Conservation (phyloP, 1,140 invertebrate genomes). For the Mactra quadrangularis region DNA sequence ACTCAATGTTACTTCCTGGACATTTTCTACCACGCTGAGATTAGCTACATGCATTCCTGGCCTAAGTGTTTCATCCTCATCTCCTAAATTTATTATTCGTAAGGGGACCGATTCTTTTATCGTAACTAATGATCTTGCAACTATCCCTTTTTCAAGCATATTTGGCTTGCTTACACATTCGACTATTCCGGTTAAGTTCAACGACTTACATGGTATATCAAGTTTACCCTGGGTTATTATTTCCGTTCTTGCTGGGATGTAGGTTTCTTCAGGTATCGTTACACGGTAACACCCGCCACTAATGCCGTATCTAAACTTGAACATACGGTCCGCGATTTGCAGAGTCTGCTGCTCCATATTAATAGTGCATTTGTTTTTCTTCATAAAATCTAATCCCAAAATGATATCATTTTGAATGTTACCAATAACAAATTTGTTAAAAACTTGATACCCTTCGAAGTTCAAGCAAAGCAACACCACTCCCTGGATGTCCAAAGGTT, state of each 20-base stretch:
- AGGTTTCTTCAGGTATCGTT: constrained; percentile 15
- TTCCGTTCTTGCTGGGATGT: constrained; percentile 3
- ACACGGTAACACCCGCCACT: constrained; percentile 35
- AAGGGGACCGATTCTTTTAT: not conserved
- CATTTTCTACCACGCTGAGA: not conserved
- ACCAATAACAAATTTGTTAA: not conserved
- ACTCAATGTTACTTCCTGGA: not conserved
- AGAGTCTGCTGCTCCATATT: not conserved
- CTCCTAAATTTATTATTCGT: not conserved
- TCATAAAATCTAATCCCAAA: constrained; percentile 55
- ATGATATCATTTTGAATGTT: constrained; percentile 19
- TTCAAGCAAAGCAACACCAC: not conserved
- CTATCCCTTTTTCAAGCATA: not conserved
- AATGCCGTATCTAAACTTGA: constrained; percentile 1
- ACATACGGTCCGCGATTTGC: not conserved
- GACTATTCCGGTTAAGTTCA: not conserved
- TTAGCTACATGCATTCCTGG: not conserved
- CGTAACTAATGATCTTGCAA: constrained; percentile 21
- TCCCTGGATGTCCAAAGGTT: not conserved
- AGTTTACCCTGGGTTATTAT: constrained; percentile 1
- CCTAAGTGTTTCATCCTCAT: constrained; percentile 1
- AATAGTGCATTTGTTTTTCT: not conserved
- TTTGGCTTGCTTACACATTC: constrained; percentile 14
- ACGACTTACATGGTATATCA: not conserved
- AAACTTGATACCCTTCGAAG: not conserved